Evolutionary conservation across 2,888 invertebrate species (phyloP), one percentile per base, ranked within the genome.

Genomic region (Pseudococcus longispinus): DNA sequence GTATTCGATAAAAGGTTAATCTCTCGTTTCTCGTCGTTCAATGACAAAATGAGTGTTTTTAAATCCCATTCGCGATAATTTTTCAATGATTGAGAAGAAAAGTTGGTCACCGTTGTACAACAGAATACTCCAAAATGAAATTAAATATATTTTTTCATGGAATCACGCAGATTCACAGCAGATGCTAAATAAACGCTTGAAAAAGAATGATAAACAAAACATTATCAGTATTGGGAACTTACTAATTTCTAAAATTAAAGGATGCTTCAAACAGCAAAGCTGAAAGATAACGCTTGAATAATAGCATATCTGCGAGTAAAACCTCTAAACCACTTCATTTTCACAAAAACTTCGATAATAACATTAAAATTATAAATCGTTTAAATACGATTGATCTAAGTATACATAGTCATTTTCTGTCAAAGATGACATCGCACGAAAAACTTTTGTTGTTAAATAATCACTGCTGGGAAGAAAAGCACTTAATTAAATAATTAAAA

Each of bases 121-220:
- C 60, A 60, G 2, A 60, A 15, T 60, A 37, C 1, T 60, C 60
- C 60, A 60, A 60, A 60, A 60, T 23, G 23, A 18, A 18, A 74
- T 1, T 18, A 70, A 70, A 26, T 29, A 2, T 32, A 74, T 1
- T 18, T 74, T 1, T 4, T 8, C 6, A 32, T n/a, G 32, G 29
- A 74, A 37, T 13, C 3, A 9, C 42, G n/a, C n/a, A 80, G 42
- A 42, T 37, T 8, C 13, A 9, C 23, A 42, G 11, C 20, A 37
- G 29, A 29, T 18, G 77, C 37, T 80, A 42, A 80, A 80, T 20
- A 20, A 20, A 80, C 11, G 42, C 77, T 42, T 42, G 11, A 11
- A 80, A 80, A 15, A 60, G 42, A 42, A 80, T 80, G 77, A 80
- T 80, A 80, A 80, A 80, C 77, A 80, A 80, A 37, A 80, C 77